Base-by-base conservation (phyloP, 2,113 vertebrate species). In the Misgurnus mizolepis region DNA sequence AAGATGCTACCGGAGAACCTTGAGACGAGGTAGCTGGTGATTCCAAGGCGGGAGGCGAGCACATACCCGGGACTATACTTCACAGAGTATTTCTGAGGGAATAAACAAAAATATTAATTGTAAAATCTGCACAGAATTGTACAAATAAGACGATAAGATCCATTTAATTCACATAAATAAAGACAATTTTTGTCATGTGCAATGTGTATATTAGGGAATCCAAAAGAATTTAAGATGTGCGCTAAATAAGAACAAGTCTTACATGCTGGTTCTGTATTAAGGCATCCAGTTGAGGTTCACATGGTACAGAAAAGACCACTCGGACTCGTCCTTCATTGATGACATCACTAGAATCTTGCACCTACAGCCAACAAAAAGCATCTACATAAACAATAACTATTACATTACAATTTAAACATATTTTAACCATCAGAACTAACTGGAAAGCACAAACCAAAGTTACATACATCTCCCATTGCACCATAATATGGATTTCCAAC, bases 1-100 rank as follows among this genome's bases (percentile, higher is more conserved):
- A 98, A 98, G 89, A 99, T 96, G 91, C 96, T 98, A 85, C 98
- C 98, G 67, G 98, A 97, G 92, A 99, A 98, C 92, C 98, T 96
- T 87, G 98, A 99, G 82, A 99, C 97, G 82, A 99, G 95, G 92
- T 98, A 98, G 90, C 95, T 93, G 90, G 93, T 97, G 88, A 98
- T 88, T 88, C 97, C 96, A 60, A 99, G 95, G 69, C 95, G 97
- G 84, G 95, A 96, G 47, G 98, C 97, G 92, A 99, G 93, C 71
- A 98, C 68, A 78, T 99, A 99, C 11, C 96, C 97, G 17, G 97
- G 98, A 86, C 94, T 95, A 92, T 99, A 99, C 89, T 95, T 98
- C 91, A 99, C 95, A 64, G 95, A 95, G 90, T 97, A 98, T 94
- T 96, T 98, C 97, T 99, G 88, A 68, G 92, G 89, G 47, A 78